phyloP scores from a whole-genome alignment of 2,797 vertebrate species.

The Meda fulgida region DNA sequence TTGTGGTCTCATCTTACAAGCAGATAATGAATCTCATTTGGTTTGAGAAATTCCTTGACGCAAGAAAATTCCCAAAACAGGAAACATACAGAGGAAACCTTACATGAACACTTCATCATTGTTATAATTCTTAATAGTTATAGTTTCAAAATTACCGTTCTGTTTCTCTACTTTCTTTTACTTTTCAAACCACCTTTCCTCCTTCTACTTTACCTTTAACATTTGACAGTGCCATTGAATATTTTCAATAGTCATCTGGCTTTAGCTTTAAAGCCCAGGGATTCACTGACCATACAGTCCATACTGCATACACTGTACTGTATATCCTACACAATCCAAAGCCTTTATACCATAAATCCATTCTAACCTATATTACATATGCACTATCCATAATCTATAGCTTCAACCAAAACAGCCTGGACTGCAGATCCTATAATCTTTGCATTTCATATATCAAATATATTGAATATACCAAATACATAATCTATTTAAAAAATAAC shows the following conservation, averaged over 20 bases:
- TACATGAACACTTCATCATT: slow-evolving; percentile 73
- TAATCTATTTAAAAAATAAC: neutral
- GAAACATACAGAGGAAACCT: slow-evolving; percentile 61
- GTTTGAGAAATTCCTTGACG: slow-evolving; percentile 64
- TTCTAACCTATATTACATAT: slow-evolving; percentile 11
- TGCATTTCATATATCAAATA: neutral
- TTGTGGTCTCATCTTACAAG: slow-evolving; percentile 42
- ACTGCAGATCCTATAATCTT: slow-evolving; percentile 3
- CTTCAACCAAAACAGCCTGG: neutral
- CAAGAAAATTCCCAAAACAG: slow-evolving; percentile 64
- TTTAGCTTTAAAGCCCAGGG: slow-evolving; percentile 70
- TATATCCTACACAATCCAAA: neutral
- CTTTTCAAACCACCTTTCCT: slow-evolving; percentile 40
- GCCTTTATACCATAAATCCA: neutral
- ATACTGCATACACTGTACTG: neutral
- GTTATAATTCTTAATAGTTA: slow-evolving; percentile 73
- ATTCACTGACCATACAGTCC: slow-evolving; percentile 48
- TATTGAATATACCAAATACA: neutral
- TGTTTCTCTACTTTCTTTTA: slow-evolving; percentile 58
- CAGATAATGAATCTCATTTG: slow-evolving; percentile 66
- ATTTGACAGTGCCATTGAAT: slow-evolving; percentile 51
- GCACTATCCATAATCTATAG: neutral
- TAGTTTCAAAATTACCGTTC: slow-evolving; percentile 57
- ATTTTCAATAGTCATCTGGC: slow-evolving; percentile 70
- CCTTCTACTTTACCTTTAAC: slow-evolving; percentile 50